These are phyloP conservation scores for Ophraella communa DNA, from an alignment of 2,888 invertebrate species.

Conservation along the genomic window DNA sequence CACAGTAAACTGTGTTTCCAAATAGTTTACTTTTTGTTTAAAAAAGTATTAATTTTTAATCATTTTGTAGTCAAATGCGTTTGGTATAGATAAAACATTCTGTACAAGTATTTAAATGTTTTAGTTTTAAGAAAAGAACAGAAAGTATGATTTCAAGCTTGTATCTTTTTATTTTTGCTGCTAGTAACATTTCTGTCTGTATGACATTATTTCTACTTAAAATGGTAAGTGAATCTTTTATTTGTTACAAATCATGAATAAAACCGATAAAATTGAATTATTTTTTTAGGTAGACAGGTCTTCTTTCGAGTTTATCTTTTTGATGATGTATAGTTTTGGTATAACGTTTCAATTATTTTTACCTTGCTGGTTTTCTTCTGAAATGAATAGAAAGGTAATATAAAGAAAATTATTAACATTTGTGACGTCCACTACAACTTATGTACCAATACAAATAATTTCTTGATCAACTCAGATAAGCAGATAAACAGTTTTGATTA, in stretches of 20 bases:
- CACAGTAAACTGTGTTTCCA: no score
- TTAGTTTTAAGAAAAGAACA: constrained; percentile 30
- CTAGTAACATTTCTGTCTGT: constrained; percentile 33
- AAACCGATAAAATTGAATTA: not conserved
- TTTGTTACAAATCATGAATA: not conserved
- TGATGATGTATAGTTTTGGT: constrained; percentile 28
- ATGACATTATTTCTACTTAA: constrained; percentile 40
- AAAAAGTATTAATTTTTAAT: no score
- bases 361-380: constrained; percentile 41
- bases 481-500: no score
- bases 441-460: no score
- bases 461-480: no score
- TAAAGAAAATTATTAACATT: no score
- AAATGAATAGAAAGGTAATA: constrained; percentile 35
- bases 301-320: constrained; percentile 33
- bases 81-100: no score
- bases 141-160: no score
- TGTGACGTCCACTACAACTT: no score
- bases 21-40: no score
- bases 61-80: no score
- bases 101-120: no score
- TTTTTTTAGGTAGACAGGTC: constrained; percentile 33
- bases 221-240: constrained; percentile 31
- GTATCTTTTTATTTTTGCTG: constrained; percentile 36
- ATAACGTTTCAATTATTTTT: constrained; percentile 29